These are phyloP conservation scores for Fulmarus glacialis DNA, from an alignment of 2,113 vertebrate species.

Conservation along the genomic window DNA sequence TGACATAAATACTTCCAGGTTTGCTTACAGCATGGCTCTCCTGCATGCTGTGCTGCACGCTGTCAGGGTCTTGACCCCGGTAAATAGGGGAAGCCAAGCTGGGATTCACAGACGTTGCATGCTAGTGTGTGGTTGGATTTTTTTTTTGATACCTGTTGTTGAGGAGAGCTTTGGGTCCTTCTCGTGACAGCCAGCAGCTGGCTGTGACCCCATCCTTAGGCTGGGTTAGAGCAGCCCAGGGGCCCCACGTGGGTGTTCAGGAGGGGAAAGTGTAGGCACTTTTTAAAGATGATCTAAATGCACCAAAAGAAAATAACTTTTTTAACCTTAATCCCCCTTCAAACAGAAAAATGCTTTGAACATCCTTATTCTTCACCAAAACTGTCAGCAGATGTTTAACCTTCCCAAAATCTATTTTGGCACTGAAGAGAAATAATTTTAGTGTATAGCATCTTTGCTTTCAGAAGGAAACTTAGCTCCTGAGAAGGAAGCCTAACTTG, in stretches of 20 bases:
- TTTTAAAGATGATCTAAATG: not conserved
- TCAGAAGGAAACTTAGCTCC: not conserved
- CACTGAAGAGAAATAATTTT: not conserved
- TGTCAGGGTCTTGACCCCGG: no score
- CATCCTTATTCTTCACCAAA: not conserved
- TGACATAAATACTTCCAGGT: not conserved
- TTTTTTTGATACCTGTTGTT: not conserved
- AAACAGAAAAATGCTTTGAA: not conserved
- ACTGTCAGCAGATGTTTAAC: not conserved
- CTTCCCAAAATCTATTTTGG: not conserved
- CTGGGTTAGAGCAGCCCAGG: not conserved
- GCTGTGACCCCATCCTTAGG: not conserved
- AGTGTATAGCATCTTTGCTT: not conserved
- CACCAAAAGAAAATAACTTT: not conserved
- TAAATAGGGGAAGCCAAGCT: not conserved
- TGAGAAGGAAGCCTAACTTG: not conserved
- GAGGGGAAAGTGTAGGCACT: accelerated
- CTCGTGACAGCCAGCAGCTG: not conserved
- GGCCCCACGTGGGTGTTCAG: accelerated
- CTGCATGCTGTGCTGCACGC: no score
- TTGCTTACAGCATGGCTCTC: not conserved
- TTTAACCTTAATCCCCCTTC: not conserved
- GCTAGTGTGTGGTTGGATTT: not conserved
- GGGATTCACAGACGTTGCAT: not conserved
- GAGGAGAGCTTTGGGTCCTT: not conserved